Base-by-base conservation (phyloP, 2,888 invertebrate species). In the Anticlea derivata region DNA sequence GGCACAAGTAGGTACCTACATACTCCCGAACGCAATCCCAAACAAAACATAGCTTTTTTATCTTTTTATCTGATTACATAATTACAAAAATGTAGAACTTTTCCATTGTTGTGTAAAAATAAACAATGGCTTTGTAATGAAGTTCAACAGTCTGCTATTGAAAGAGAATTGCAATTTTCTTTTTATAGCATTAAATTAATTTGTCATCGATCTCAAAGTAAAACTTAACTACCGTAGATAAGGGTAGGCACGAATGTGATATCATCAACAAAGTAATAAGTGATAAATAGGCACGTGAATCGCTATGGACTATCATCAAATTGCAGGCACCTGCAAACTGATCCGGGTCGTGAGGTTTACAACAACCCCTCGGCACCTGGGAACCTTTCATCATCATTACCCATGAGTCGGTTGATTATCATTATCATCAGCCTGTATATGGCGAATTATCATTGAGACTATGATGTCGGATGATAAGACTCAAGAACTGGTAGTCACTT, bases 341-440 rank as follows among this genome's bases (percentile, higher is more conserved):
- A 47, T 47, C 39, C 39, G 47, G 47, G 47, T 47, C 39, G 24
- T 7, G 7, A 26, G 26, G 45, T 13, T 46, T 31, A 38, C 31
- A 23, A 45, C 22, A 35, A 29, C 29, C 10, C 20, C 7, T 4
- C 7, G 30, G 12, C 12, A 23, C 44, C 22, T 37, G 20, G 20
- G 12, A 29, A 20, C 24, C 41, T 24, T 24, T 41, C 33, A 34
- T 26, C 26, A 11, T 24, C 31, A 12, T 27, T 34, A 23, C 17
- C 4, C 17, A 17, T 17, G 2, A 17, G 2, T 2, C 4, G 4
- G 4, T 4, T 3, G 17, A 3, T 17, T 17, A 17, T 17, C 17
- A 17, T 17, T 17, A 17, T n/a, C n/a, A n/a, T n/a, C n/a, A n/a
- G n/a, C n/a, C n/a, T n/a, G n/a, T n/a, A n/a, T n/a, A n/a, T n/a